Evolutionary conservation across 2,888 invertebrate species (phyloP).

Genomic region (Calameuta pallipes): DNA sequence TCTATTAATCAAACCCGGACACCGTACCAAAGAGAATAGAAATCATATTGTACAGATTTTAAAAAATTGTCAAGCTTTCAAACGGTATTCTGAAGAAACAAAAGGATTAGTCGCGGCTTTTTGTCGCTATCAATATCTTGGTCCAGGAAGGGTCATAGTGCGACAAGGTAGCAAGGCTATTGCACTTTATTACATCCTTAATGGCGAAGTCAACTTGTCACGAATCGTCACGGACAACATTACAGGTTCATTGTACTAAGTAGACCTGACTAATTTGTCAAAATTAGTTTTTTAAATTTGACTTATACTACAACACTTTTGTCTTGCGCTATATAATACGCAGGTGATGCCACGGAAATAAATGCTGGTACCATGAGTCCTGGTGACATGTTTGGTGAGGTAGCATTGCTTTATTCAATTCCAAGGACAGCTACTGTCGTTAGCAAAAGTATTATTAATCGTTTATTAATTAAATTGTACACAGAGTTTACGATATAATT

Average conservation of each 20-base stretch:
- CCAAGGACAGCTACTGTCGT: conserved; percentile 73
- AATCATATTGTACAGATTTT: conserved; percentile 43
- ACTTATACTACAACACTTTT: not conserved
- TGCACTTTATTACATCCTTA: conserved; percentile 75
- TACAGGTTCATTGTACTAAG: conserved; percentile 41
- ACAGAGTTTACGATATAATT: not conserved
- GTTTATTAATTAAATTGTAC: not conserved
- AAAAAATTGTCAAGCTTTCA: conserved; percentile 45
- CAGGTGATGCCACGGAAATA: conserved; percentile 44
- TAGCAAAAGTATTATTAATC: conserved; percentile 59
- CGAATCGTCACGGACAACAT: conserved; percentile 68
- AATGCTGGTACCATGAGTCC: conserved; percentile 69
- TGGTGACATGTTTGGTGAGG: conserved; percentile 77
- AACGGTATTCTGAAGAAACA: conserved; percentile 67
- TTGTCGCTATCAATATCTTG: conserved; percentile 73
- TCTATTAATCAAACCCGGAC: conserved; percentile 36
- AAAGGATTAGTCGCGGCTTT: conserved; percentile 73
- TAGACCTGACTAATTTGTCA: not conserved
- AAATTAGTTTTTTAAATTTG: not conserved
- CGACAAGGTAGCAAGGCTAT: conserved; percentile 72
- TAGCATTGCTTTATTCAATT: conserved; percentile 73
- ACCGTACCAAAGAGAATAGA: conserved; percentile 38
- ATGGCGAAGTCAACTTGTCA: conserved; percentile 71
- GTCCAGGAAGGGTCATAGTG: conserved; percentile 72
- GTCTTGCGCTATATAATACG: not conserved